A percentile compares a stretch with the other conserved stretches of the same genome.
These are phyloP conservation scores for Zaprionus ornatus DNA, from an alignment of 1,140 invertebrate genomes.

Conservation along the genomic window DNA sequence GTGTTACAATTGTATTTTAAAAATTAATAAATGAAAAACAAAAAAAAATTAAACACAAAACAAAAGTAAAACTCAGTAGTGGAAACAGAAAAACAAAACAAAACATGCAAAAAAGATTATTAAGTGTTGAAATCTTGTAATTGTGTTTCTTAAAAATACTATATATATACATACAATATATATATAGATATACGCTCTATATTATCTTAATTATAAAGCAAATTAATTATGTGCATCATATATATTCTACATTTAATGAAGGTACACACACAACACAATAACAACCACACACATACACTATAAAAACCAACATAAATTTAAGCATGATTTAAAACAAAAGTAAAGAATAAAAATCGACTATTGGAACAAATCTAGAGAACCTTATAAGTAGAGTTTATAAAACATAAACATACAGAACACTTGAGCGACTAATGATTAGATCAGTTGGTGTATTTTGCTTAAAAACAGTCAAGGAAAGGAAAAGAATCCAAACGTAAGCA, in stretches of 20 bases:
- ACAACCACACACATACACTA: slow-evolving; percentile 10
- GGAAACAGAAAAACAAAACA: slow-evolving; percentile 23
- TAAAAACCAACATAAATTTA: slow-evolving; percentile 35
- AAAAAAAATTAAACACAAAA: slow-evolving; percentile 38
- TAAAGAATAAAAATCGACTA: slow-evolving; percentile 60
- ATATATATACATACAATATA: slow-evolving; percentile 11
- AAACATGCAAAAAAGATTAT: slow-evolving; percentile 28
- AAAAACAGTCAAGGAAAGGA: slow-evolving; percentile 27
- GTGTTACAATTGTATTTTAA: slow-evolving; percentile 71
- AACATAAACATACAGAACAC: slow-evolving; percentile 11
- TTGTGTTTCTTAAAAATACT: slow-evolving; percentile 41
- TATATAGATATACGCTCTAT: slow-evolving; percentile 35
- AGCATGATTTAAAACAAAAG: slow-evolving; percentile 39
- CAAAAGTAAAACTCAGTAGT: slow-evolving; percentile 53
- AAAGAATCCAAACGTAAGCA: slow-evolving; percentile 22
- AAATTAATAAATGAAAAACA: slow-evolving; percentile 52
- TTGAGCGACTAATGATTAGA: slow-evolving; percentile 31
- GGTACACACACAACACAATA: slow-evolving; percentile 18
- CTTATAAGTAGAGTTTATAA: slow-evolving; percentile 67
- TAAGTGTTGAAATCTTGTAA: slow-evolving; percentile 45
- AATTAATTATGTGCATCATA: slow-evolving; percentile 53
- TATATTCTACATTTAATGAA: slow-evolving; percentile 52
- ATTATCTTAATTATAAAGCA: slow-evolving; percentile 49
- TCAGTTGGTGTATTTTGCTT: slow-evolving; percentile 51
- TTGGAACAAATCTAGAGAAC: slow-evolving; percentile 63